Evolutionary conservation across 2,888 invertebrate genomes (phyloP), one percentile per base, ranked within the genome.

Genomic region (Parnassius mnemosyne): DNA sequence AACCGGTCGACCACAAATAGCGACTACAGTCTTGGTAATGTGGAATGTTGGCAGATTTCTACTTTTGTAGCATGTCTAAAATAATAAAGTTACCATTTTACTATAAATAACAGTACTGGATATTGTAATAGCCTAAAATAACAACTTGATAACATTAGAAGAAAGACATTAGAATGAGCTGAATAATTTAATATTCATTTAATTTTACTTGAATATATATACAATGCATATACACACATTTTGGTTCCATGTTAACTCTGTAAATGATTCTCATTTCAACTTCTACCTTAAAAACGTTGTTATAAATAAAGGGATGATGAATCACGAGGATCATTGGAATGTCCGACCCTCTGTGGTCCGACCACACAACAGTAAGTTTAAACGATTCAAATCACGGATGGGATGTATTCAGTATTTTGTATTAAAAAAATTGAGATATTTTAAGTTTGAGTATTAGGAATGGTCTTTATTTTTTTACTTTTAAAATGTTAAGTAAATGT

Each of bases 341-440:
- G 76, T 77, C 70, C 75, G 72, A 76, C 79, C 78, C 16, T 16
- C 16, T 16, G 16, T 16, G 16, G 76, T 77, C 70, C 75, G 72
- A 76, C 79, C 78, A 77, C 75, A 77, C 44, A 42, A 25, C 67
- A 70, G 68, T 69, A 50, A 13, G 41, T 62, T 57, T 47, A 42
- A 71, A 71, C 71, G 66, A 73, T 72, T 73, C 72, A 63, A 74
- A 77, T 53, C 61, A 75, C 77, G 74, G 74, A 77, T 70, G 71
- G 72, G 71, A 68, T 85, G 87, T 85, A 74, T 34, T 87, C 84
- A 84, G 73, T 71, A 68, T 61, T 55, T 65, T 34, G 34, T 5
- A 34, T 7, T 5, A 25, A 34, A 34, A 34, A 34, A 34, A 34
- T 5, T 7, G 34, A 34, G 7, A 34, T 34, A 34, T 34, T 34